Conservation (phyloP, 2,113 vertebrate species). For the Eulemur rufifrons region DNA sequence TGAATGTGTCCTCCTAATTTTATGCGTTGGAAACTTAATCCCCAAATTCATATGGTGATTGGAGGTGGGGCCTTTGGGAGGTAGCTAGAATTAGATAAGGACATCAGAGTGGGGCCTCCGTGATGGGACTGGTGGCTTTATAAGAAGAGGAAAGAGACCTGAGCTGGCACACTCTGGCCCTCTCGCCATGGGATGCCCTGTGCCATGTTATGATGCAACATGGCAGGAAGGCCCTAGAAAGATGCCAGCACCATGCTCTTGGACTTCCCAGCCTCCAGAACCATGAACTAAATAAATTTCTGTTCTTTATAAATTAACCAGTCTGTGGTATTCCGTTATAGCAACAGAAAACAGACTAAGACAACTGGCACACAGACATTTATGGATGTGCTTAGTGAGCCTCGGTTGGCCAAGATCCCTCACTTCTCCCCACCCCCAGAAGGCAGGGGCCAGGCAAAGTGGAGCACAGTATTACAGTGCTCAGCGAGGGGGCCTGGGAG, state of each 20-base stretch:
- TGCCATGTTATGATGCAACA: not conserved
- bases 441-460: not conserved
- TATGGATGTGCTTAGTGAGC: not conserved
- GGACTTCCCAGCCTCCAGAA: not conserved
- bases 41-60: not conserved
- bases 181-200: not conserved
- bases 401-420: not conserved
- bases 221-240: not conserved
- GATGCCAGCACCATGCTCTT: not conserved
- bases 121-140: not conserved
- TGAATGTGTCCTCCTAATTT: not conserved
- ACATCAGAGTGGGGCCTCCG: not conserved
- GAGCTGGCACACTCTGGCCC: not conserved
- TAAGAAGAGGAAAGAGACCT: not conserved
- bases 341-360: not conserved
- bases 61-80: not conserved
- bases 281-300: not conserved
- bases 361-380: not conserved
- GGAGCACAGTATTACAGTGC: not conserved
- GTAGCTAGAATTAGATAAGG: not conserved
- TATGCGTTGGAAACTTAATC: not conserved
- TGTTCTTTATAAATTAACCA: not conserved
- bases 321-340: not conserved
- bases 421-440: rapidly evolving
- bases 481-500: not conserved